Conservation (phyloP, 1,140 invertebrate species). For the Uloborus diversus region DNA sequence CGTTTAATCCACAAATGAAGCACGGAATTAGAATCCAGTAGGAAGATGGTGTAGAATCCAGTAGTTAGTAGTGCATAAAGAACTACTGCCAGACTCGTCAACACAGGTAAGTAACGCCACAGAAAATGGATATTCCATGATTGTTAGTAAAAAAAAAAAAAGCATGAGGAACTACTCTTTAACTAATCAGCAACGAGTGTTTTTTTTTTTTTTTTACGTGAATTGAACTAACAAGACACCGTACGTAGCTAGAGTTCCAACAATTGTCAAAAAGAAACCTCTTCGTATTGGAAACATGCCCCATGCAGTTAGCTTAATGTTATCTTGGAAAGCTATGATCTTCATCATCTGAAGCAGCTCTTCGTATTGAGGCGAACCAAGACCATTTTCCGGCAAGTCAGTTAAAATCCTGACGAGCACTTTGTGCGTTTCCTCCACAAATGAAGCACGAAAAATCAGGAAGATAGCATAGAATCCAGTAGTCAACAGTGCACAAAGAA, state of each 20-base stretch:
- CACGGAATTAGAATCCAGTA: conserved; percentile 33
- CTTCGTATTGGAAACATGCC: conserved; percentile 40
- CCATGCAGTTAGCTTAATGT: conserved; percentile 24
- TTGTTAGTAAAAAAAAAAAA: too few relatives aligned
- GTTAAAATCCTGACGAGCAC: conserved; percentile 11
- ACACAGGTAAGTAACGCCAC: too few relatives aligned
- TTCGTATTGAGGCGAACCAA: background rate
- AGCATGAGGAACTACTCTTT: too few relatives aligned
- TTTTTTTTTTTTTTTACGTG: background rate
- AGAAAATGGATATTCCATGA: too few relatives aligned
- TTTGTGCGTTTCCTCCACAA: conserved; percentile 14
- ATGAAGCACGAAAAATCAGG: conserved; percentile 25
- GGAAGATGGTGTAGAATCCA: too few relatives aligned
- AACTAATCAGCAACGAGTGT: too few relatives aligned
- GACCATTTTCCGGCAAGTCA: background rate
- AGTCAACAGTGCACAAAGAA: conserved; percentile 10
- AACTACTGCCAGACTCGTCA: conserved; percentile 19
- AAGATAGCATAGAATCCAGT: conserved; percentile 33
- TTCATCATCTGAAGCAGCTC: conserved; percentile 33
- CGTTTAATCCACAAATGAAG: conserved; percentile 9
- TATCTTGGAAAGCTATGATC: conserved; percentile 23
- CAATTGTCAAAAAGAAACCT: conserved; percentile 44
- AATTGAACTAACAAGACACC: conserved; percentile 38
- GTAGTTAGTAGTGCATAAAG: conserved; percentile 14
- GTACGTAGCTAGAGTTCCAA: conserved; percentile 39